phyloP scores from a whole-genome alignment of 2,888 invertebrate genomes.

The Epinotia bilunana region DNA sequence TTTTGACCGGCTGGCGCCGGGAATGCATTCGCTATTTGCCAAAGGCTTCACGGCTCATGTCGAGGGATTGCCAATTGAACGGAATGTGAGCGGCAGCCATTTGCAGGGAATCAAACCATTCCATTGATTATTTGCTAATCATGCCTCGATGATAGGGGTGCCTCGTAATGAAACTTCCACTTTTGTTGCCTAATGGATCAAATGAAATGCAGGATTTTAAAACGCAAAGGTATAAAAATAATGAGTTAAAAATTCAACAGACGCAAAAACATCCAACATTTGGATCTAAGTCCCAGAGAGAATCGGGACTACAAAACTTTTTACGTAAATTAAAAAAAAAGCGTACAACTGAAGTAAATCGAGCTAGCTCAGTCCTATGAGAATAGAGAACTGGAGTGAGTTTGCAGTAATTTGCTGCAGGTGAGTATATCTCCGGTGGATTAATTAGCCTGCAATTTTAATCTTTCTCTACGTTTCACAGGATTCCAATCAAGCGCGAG shows the following conservation, averaged over 20 bases:
- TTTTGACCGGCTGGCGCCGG: conserved; percentile 61
- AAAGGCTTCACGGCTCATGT: conserved; percentile 78
- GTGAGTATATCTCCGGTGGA: conserved; percentile 60
- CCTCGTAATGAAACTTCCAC: conserved; percentile 3
- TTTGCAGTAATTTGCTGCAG: conserved; percentile 68
- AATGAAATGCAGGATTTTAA: background rate
- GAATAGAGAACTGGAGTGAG: conserved; percentile 60
- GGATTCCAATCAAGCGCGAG: conserved; percentile 65
- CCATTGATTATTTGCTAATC: conserved; percentile 68
- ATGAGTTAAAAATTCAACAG: background rate
- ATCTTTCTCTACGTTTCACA: conserved; percentile 61
- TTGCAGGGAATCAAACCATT: conserved; percentile 66
- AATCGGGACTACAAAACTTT: conserved; percentile 22
- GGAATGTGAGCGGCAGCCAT: conserved; percentile 63
- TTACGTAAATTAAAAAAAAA: conserved; percentile 32
- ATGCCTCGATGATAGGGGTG: conserved; percentile 48
- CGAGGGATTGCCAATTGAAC: conserved; percentile 72
- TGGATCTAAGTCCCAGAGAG: background rate
- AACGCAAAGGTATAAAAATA: background rate
- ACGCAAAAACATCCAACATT: background rate
- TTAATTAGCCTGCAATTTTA: conserved; percentile 75
- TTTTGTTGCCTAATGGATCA: background rate
- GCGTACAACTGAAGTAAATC: conserved; percentile 19
- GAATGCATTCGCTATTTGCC: conserved; percentile 77
- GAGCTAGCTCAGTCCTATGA: conserved; percentile 56